Conservation (phyloP, 1,140 invertebrate species). For the Bombus sylvicola region DNA sequence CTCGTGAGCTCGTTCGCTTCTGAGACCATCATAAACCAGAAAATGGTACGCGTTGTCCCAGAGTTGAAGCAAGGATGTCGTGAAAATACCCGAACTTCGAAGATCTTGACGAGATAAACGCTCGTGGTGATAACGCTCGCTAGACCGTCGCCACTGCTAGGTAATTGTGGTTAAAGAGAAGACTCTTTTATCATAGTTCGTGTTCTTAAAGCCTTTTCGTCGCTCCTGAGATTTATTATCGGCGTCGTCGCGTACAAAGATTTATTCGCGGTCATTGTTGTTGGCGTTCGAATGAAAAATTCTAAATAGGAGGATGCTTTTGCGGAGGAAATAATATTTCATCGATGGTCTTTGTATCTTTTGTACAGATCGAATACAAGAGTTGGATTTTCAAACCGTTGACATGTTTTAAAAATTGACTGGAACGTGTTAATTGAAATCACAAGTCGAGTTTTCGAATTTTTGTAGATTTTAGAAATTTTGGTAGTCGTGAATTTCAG, state of each 20-base stretch:
- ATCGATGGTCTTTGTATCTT: neutral
- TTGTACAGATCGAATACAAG: neutral
- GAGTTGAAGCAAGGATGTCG: neutral
- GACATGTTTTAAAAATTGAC: fast-evolving
- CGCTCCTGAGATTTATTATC: neutral
- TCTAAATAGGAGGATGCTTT: neutral
- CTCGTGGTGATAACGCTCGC: no score
- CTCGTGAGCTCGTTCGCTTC: slow-evolving; percentile 58
- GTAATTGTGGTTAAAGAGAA: neutral
- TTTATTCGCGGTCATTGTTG: neutral
- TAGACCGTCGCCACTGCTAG: no score
- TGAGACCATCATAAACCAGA: slow-evolving; percentile 65
- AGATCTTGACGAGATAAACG: slow-evolving; percentile 46
- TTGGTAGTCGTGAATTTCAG: no score
- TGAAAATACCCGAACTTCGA: slow-evolving; percentile 28
- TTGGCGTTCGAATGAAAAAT: neutral
- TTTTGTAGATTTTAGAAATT: neutral
- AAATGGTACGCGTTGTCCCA: slow-evolving; percentile 28
- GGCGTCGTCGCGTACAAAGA: neutral
- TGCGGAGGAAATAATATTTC: neutral
- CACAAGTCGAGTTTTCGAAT: neutral
- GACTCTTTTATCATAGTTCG: neutral
- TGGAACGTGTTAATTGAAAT: neutral
- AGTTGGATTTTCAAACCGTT: neutral
- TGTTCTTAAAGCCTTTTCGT: neutral